These are phyloP conservation scores for Rhabditoides inermis DNA, from an alignment of 2,888 invertebrate species.

Conservation along the genomic window DNA sequence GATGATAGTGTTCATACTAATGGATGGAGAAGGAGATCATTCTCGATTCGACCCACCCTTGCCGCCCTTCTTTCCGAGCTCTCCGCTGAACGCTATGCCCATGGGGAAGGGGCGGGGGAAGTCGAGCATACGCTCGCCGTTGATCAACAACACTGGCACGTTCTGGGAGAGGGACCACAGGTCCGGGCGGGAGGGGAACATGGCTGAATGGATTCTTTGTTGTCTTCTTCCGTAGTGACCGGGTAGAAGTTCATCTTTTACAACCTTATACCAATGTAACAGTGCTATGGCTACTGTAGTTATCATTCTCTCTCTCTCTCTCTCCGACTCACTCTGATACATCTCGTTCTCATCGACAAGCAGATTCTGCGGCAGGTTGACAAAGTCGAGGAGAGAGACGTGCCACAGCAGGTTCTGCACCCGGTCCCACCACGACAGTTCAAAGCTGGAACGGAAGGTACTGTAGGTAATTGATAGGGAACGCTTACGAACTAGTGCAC, in stretches of 20 bases:
- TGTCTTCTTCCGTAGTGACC: too few species aligned
- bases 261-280: too few species aligned
- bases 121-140: conserved; percentile 49
- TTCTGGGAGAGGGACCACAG: conserved; percentile 37
- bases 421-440: conserved; percentile 34
- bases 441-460: too few species aligned
- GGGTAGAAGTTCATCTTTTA: too few species aligned
- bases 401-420: conserved; percentile 45
- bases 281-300: too few species aligned
- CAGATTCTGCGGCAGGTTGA: conserved; percentile 45
- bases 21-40: too few species aligned
- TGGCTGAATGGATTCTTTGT: too few species aligned
- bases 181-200: conserved; percentile 29
- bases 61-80: conserved; percentile 28
- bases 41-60: too few species aligned
- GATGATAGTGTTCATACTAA: too few species aligned
- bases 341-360: conserved; percentile 44
- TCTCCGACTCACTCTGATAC: conserved; percentile 20
- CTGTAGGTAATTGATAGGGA: too few species aligned
- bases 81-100: conserved; percentile 43
- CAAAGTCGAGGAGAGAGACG: conserved; percentile 43
- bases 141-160: conserved; percentile 40
- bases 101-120: conserved; percentile 47
- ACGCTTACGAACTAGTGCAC: too few species aligned
- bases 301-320: not conserved